A percentile compares a stretch with the other conserved stretches of the same genome.
These are phyloP conservation scores for Poecilus cupreus DNA, from an alignment of 2,888 invertebrate genomes.

Conservation along the genomic window DNA sequence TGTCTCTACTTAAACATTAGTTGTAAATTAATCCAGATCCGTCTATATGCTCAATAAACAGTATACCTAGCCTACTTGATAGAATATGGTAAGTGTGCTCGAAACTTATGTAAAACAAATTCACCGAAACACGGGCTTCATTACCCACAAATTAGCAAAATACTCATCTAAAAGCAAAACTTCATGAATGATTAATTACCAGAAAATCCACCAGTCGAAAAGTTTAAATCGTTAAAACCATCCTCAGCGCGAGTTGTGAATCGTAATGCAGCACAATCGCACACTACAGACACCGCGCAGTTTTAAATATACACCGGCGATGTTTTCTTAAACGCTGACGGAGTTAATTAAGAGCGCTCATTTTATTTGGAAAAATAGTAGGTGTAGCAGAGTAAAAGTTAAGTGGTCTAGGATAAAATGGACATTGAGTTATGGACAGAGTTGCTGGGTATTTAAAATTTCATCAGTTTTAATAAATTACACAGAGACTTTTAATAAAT, in stretches of 20 bases:
- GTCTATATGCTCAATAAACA: not conserved
- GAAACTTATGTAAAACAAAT: slow-evolving; percentile 46
- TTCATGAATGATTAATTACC: slow-evolving; percentile 44
- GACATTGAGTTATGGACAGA: too few relatives aligned
- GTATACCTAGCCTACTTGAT: not conserved
- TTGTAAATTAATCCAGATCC: too few relatives aligned
- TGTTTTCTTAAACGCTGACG: too few relatives aligned
- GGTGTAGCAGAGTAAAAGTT: too few relatives aligned
- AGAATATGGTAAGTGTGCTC: not conserved
- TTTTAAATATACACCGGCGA: too few relatives aligned
- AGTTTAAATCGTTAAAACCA: not conserved
- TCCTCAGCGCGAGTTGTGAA: not conserved
- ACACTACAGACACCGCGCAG: too few relatives aligned
- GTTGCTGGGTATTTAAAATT: not conserved
- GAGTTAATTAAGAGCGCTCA: too few relatives aligned
- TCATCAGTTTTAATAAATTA: too few relatives aligned
- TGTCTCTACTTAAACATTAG: too few relatives aligned
- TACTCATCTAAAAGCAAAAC: slow-evolving; percentile 27
- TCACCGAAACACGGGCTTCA: not conserved
- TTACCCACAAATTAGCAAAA: slow-evolving; percentile 35
- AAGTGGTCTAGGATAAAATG: too few relatives aligned
- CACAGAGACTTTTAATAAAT: too few relatives aligned
- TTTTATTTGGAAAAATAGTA: too few relatives aligned
- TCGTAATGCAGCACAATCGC: not conserved
- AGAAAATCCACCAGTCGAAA: slow-evolving; percentile 20